Evolutionary conservation across 2,888 invertebrate genomes (phyloP), one percentile per base, ranked within the genome.

Genomic region (Pyrrhia umbra): DNA sequence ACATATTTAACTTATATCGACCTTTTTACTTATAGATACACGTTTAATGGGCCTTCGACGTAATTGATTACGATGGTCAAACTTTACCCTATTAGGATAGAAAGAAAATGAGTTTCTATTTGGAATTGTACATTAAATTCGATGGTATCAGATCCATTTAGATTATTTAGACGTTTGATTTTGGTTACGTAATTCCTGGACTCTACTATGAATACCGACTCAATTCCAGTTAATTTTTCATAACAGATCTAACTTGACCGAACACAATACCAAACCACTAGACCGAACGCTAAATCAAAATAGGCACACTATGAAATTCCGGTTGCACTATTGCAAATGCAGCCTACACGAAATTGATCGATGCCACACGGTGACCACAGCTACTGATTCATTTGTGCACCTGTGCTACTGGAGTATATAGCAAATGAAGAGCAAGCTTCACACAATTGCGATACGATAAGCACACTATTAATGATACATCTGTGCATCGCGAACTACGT

Each of bases 361-460:
- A 82, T 72, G 63, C 70, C 68, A 30, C 67, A 63, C 60, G 57
- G 68, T 60, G 72, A 77, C 81, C 74, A 58, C 80, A 46, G 54
- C 65, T 59, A 69, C 77, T 77, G 77, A 82, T 81, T 80, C 81
- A 79, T 81, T 67, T 77, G 79, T 64, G 55, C 69, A 70, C 71
- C 72, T 68, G 52, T 16, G 23, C 2, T 6, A 2, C 0, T 0
- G n/a, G 73, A 65, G 34, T 52, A 47, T 10, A 27, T 42, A 63
- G 3, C 13, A 6, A n/a, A 47, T 52, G 72, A 54, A 67, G 54
- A 6, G 9, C 2, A 0, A 51, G 1, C 18, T 27, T 37, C 2
- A 8, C 2, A n/a, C 18, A 8, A 10, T 23, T 16, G 2, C 2
- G 6, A 25, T 25, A 5, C 6, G 0, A 9, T n/a, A 10, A 2